Evolutionary conservation across 2,888 invertebrate genomes (phyloP).

Genomic region (Epiblema foenella): DNA sequence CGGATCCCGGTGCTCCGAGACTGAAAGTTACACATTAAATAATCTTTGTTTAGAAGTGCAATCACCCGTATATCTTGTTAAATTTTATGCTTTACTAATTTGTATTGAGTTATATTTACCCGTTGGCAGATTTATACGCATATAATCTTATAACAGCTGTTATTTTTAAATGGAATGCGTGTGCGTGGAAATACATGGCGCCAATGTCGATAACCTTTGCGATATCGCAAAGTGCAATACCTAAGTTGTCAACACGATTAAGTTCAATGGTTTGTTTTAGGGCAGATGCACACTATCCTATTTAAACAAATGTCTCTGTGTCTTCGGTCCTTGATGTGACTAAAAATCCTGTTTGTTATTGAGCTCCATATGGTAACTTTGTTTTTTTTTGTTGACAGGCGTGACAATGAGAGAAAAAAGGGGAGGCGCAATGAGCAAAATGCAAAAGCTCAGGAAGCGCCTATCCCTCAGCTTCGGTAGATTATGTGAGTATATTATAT

Average conservation of each 20-base stretch:
- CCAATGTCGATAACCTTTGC: constrained; percentile 33
- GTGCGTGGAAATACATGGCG: constrained; percentile 13
- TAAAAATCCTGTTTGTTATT: background rate
- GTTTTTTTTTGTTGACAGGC: constrained; percentile 82
- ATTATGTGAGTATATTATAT: constrained; percentile 91
- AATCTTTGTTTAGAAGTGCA: constrained; percentile 2
- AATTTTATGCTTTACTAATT: constrained; percentile 11
- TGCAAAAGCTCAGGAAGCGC: constrained; percentile 97
- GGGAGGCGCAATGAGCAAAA: constrained; percentile 94
- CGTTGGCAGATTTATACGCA: constrained; percentile 23
- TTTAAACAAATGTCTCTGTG: background rate
- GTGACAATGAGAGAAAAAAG: constrained; percentile 97
- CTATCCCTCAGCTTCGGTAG: constrained; percentile 98
- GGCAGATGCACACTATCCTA: background rate
- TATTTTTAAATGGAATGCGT: constrained; percentile 40
- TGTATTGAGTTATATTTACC: constrained; percentile 32
- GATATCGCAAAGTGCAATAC: constrained; percentile 27
- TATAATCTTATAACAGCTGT: constrained; percentile 24
- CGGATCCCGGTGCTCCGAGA: no score
- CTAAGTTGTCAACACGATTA: constrained; percentile 24
- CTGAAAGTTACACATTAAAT: background rate
- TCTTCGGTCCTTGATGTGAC: no score
- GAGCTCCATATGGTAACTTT: background rate
- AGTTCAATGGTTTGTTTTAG: constrained; percentile 1
- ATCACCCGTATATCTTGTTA: background rate